Evolutionary conservation across 2,797 vertebrate genomes (phyloP).

Genomic region (Miichthys miiuy): DNA sequence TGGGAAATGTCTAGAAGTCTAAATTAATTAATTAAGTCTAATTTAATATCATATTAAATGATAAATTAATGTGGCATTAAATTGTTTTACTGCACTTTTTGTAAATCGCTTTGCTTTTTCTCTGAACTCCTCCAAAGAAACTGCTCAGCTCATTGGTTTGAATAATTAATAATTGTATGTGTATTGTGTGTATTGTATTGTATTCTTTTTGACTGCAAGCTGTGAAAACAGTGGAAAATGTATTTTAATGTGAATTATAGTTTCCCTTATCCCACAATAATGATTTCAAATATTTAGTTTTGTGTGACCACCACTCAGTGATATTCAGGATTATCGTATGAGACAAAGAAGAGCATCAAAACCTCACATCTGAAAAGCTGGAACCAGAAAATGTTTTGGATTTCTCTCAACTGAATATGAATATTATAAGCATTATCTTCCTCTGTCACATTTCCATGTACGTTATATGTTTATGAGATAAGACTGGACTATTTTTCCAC

Average conservation of each 20-base stretch:
- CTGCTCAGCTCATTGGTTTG: background rate
- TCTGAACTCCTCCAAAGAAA: background rate
- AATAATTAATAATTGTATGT: background rate
- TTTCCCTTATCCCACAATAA: background rate
- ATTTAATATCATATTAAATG: background rate
- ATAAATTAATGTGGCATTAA: background rate
- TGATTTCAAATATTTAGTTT: background rate
- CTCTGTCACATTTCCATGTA: background rate
- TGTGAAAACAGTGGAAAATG: background rate
- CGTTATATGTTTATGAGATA: background rate
- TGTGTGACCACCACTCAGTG: background rate
- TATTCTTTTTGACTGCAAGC: background rate
- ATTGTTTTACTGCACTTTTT: background rate
- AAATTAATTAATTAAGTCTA: background rate
- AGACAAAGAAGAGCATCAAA: background rate
- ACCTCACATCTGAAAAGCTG: background rate
- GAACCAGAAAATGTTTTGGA: background rate
- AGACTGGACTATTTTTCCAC: background rate
- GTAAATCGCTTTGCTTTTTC: background rate
- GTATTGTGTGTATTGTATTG: background rate
- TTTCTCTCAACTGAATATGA: background rate
- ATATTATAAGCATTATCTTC: background rate
- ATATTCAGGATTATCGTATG: background rate
- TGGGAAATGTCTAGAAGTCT: background rate
- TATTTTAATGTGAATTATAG: background rate